These are phyloP conservation scores for Sphaeramia orbicularis DNA, from an alignment of 2,797 vertebrate species.

Conservation along the genomic window DNA sequence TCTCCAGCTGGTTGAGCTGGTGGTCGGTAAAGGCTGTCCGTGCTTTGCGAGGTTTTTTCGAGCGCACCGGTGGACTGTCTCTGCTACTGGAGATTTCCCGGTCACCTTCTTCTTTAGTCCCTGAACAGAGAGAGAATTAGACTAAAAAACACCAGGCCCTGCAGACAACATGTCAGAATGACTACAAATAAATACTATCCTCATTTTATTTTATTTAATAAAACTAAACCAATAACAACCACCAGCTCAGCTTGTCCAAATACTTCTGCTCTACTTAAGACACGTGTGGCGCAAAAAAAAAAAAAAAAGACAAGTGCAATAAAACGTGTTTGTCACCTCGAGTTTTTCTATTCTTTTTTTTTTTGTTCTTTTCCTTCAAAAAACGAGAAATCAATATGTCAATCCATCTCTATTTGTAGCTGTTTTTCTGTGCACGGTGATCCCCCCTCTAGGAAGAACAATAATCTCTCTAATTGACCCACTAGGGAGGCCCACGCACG, in stretches of 20 bases:
- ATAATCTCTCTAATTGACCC: constrained; percentile 99
- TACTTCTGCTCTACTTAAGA: neutral
- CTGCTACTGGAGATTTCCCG: constrained; percentile 96
- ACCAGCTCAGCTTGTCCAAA: constrained; percentile 21
- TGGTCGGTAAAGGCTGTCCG: constrained; percentile 97
- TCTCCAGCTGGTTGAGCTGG: constrained; percentile 96
- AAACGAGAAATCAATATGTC: constrained; percentile 93
- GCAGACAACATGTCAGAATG: neutral
- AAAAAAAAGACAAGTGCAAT: constrained; percentile 11
- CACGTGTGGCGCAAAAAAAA: constrained; percentile 1
- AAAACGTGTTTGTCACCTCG: constrained; percentile 79
- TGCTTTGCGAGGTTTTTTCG: constrained; percentile 96
- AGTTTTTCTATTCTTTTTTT: constrained; percentile 54
- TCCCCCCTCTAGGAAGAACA: constrained; percentile 98
- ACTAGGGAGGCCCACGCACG: constrained; percentile 94
- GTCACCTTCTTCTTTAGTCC: constrained; percentile 94
- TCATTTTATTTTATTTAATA: neutral
- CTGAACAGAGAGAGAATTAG: constrained; percentile 66
- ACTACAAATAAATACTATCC: neutral
- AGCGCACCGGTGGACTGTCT: constrained; percentile 93
- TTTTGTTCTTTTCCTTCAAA: constrained; percentile 63
- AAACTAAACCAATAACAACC: neutral
- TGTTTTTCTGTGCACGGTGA: constrained; percentile 88
- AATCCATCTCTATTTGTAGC: constrained; percentile 93
- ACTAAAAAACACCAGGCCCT: neutral